Conservation (phyloP, 2,113 vertebrate genomes). For the Ciconia maguari region DNA sequence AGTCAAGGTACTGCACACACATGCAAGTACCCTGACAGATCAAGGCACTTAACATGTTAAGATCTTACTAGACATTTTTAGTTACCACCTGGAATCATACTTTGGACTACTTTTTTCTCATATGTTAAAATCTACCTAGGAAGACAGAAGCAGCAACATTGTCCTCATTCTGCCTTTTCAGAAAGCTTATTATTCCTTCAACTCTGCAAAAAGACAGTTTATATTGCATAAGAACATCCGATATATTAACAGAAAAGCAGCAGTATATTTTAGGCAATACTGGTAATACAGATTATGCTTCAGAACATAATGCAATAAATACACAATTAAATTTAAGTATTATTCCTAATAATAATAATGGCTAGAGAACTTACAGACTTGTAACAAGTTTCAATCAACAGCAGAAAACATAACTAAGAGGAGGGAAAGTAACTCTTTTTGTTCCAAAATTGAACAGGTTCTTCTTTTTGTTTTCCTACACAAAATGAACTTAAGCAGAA, state of each 20-base stretch:
- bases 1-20: background rate
- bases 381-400: background rate
- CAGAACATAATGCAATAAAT: background rate
- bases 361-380: background rate
- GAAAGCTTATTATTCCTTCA: constrained; percentile 2
- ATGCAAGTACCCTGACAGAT: background rate
- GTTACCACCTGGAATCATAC: constrained; percentile 38
- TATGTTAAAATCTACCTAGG: background rate
- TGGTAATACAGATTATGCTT: background rate
- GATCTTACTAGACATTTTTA: constrained; percentile 2
- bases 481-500: background rate
- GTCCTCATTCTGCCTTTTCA: constrained; percentile 58
- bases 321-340: background rate
- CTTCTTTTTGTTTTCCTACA: background rate
- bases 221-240: background rate
- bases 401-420: background rate
- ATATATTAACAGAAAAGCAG: background rate
- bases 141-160: constrained; percentile 17
- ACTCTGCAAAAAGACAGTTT: constrained; percentile 11
- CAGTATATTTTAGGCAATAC: background rate
- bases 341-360: background rate
- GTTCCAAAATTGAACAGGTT: background rate
- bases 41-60: background rate
- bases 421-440: background rate
- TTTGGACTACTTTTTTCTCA: constrained; percentile 20